Evolutionary conservation across 2,797 vertebrate genomes (phyloP), one percentile per base, ranked within the genome.

Genomic region (Typhlichthys subterraneus): DNA sequence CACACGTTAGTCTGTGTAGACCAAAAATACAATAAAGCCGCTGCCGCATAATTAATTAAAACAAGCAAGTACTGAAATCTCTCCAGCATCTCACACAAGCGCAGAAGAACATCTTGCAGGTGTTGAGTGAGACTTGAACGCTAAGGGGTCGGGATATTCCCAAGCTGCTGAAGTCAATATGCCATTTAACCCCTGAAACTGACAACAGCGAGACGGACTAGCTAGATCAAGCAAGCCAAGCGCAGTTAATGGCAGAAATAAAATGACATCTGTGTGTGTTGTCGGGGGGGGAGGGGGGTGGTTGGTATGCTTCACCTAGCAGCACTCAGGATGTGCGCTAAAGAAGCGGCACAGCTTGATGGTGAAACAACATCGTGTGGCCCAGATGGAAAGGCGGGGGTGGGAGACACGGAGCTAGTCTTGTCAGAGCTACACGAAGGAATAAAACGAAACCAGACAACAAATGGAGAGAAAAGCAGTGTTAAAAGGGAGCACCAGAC

Each of bases 301-400:
- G 51, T 46, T 61, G 51, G 49, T 60, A 64, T 38, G 53, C 73
- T 69, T 82, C 86, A 88, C 86, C 87, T 84, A 83, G 84, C 75
- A 78, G 69, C 66, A 76, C 85, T 88, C 82, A 88, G 75, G 82
- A 83, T 59, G 71, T 75, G 75, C 56, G 76, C 64, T 67, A 69
- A 67, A 72, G 68, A 59, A 68, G 78, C 68, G 75, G 72, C 23
- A 23, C 23, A 23, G 0, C 23, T 0, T 23, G 23, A 23, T 57
- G 47, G 69, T 14, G 62, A 77, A 85, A 85, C 72, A 81, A 80
- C 76, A 76, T 55, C 67, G 77, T 68, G 69, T 69, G 63, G 72
- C 79, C 75, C 87, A 85, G 86, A 88, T 83, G 84, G 84, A 78
- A 68, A 77, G 79, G 69, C 62, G 78, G 75, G 73, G 84, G 81